These are phyloP conservation scores for Crenuchus spilurus DNA, from an alignment of 2,797 vertebrate genomes.

Conservation along the genomic window DNA sequence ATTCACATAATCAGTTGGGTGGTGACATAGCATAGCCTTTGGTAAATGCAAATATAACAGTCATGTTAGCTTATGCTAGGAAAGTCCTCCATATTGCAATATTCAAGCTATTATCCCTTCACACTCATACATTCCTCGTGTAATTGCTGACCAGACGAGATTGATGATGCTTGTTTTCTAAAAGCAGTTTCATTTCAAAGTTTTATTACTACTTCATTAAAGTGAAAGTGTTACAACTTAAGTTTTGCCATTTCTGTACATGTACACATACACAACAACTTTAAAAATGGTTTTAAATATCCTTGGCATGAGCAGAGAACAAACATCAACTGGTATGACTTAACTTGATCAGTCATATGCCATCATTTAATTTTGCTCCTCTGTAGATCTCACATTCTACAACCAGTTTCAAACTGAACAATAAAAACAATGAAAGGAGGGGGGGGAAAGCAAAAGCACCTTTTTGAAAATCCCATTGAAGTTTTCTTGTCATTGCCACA, in stretches of 20 bases:
- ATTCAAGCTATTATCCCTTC: neutral
- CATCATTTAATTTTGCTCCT: neutral
- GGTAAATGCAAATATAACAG: conserved; percentile 53
- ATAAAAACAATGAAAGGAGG: neutral
- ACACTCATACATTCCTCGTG: neutral
- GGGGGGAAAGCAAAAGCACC: conserved; percentile 12
- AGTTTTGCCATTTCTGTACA: neutral
- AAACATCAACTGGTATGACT: neutral
- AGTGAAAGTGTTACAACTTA: neutral
- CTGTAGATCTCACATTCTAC: neutral
- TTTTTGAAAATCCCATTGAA: neutral
- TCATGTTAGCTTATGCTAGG: conserved; percentile 43
- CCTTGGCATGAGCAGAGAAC: conserved; percentile 32
- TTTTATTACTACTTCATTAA: neutral
- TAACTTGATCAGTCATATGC: neutral
- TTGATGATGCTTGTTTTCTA: neutral
- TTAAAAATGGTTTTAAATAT: conserved; percentile 9
- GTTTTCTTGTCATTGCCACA: too few species aligned
- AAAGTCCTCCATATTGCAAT: neutral
- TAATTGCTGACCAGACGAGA: neutral
- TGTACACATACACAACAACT: neutral
- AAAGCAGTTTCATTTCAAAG: neutral
- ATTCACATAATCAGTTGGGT: conserved; percentile 2
- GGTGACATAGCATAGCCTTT: conserved; percentile 37
- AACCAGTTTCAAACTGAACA: neutral